phyloP scores from a whole-genome alignment of 2,888 invertebrate genomes.

The Dichetophora obliterata region DNA sequence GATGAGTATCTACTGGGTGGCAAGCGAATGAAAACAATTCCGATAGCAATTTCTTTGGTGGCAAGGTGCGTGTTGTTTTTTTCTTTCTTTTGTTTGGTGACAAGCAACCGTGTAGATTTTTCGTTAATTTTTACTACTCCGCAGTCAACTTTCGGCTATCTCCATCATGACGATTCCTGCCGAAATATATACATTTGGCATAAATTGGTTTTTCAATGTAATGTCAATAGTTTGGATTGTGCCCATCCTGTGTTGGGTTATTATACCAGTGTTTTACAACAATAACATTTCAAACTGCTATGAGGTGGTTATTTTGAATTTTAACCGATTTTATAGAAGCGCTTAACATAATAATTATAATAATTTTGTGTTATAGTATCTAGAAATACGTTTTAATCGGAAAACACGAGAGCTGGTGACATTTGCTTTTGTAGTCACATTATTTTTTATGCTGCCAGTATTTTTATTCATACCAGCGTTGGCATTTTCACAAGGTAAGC shows the following conservation, averaged over 20 bases:
- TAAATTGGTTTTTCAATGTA: conserved; percentile 68
- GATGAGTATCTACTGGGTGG: conserved; percentile 75
- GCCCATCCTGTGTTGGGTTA: conserved; percentile 64
- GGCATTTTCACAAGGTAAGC: conserved; percentile 66
- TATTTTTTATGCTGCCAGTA: conserved; percentile 63
- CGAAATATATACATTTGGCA: conserved; percentile 72
- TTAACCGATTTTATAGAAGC: background rate
- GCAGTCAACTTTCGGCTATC: conserved; percentile 72
- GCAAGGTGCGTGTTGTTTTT: conserved; percentile 63
- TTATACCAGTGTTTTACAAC: conserved; percentile 71
- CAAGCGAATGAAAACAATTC: conserved; percentile 73
- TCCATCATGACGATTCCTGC: conserved; percentile 72
- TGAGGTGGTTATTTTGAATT: conserved; percentile 61
- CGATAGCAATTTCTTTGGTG: conserved; percentile 75
- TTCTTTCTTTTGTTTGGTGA: no score
- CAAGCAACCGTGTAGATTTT: background rate
- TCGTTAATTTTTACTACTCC: background rate
- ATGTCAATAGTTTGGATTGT: conserved; percentile 66
- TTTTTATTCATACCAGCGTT: conserved; percentile 65
- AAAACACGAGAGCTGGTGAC: conserved; percentile 61
- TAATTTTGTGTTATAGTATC: conserved; percentile 55
- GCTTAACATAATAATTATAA: background rate
- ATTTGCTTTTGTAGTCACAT: conserved; percentile 56
- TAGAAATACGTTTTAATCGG: conserved; percentile 64
- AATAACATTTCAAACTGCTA: conserved; percentile 71